Evolutionary conservation across 92 coral and sea anemone genomes (phyloP).

Genomic region (Virgularia gustaviana): DNA sequence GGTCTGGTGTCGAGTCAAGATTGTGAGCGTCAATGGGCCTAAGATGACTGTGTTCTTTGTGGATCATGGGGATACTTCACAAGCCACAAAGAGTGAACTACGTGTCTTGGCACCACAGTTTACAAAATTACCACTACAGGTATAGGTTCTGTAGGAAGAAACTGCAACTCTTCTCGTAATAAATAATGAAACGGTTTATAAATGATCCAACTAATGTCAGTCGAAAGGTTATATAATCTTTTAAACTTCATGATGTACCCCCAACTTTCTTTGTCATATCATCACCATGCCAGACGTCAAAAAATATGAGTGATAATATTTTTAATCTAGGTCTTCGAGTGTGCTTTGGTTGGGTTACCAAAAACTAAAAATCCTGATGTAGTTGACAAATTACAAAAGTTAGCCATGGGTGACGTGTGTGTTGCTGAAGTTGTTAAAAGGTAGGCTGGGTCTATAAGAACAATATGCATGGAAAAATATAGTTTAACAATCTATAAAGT

Average conservation of each 20-base stretch:
- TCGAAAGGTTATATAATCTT: too few species aligned
- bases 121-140: conserved; percentile 86
- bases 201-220: too few species aligned
- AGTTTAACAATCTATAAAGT: too few species aligned
- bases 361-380: conserved; percentile 82
- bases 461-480: neutral
- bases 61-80: conserved; percentile 76
- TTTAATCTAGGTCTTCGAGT: conserved; percentile 61
- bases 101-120: conserved; percentile 69
- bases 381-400: conserved; percentile 64
- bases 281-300: neutral
- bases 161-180: neutral
- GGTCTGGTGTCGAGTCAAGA: conserved; percentile 87
- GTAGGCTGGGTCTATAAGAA: conserved; percentile 31
- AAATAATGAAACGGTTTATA: too few species aligned
- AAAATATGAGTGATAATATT: neutral
- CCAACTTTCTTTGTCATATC: neutral
- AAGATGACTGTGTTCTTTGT: conserved; percentile 70
- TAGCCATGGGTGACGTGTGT: conserved; percentile 60
- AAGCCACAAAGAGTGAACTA: conserved; percentile 55
- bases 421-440: conserved; percentile 73
- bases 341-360: conserved; percentile 74
- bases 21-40: conserved; percentile 49
- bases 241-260: neutral
- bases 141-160: conserved; percentile 13